These are phyloP conservation scores for Thripadectes ignobilis DNA, from an alignment of 2,797 vertebrate species.

Conservation along the genomic window DNA sequence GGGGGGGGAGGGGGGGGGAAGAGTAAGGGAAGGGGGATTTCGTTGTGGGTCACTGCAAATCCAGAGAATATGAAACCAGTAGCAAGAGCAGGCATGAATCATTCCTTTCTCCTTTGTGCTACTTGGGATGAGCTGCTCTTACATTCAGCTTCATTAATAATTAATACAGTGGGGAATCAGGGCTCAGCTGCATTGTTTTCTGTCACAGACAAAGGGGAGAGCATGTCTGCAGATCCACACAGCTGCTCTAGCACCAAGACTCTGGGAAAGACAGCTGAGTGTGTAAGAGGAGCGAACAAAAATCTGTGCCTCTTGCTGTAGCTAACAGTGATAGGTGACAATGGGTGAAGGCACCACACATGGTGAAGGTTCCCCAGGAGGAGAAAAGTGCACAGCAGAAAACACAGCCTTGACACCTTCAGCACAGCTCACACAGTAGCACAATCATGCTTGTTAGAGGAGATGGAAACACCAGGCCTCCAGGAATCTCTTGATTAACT, in stretches of 20 bases:
- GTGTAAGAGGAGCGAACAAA: neutral
- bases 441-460: neutral
- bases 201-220: neutral
- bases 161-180: neutral
- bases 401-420: neutral
- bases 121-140: constrained; percentile 35
- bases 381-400: neutral
- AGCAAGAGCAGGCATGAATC: neutral
- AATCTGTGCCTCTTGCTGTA: neutral
- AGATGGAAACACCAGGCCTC: neutral
- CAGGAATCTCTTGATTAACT: neutral
- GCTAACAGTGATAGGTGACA: neutral
- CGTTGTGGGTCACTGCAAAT: neutral
- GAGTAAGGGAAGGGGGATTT: neutral
- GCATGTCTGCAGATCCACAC: neutral
- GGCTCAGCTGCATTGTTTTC: neutral
- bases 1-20: neutral
- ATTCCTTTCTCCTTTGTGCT: constrained; percentile 20
- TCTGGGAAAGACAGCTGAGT: neutral
- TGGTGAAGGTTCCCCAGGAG: neutral
- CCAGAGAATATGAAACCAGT: neutral
- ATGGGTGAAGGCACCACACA: neutral
- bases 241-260: neutral
- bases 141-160: constrained; percentile 65
- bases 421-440: neutral